Conservation (phyloP, 2,113 vertebrate genomes). For the Cyprichromis sp. region DNA sequence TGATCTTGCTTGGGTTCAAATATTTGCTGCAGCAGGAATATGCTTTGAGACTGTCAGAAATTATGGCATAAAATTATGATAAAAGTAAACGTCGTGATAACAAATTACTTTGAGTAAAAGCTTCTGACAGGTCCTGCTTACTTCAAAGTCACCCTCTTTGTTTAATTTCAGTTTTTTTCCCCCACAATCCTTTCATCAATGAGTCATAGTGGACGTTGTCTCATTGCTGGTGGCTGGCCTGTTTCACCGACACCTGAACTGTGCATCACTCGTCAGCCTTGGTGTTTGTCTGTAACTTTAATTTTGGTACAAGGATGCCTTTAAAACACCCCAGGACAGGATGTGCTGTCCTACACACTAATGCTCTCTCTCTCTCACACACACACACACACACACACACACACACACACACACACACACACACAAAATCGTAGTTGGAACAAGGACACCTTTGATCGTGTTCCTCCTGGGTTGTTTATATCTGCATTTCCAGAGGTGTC, state of each 20-base stretch:
- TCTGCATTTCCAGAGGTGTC: background rate
- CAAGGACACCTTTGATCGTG: background rate
- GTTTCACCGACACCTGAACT: background rate
- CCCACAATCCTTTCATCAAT: background rate
- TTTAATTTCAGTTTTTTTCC: background rate
- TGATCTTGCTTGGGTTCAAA: background rate
- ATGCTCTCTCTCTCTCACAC: background rate
- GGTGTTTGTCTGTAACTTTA: background rate
- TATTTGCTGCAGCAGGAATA: background rate
- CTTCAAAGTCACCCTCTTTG: slow-evolving; percentile 17
- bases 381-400: no score
- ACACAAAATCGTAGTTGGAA: background rate
- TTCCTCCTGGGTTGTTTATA: background rate
- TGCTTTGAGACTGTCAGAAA: background rate
- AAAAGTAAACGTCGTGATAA: background rate
- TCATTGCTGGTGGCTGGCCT: background rate
- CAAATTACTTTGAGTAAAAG: background rate
- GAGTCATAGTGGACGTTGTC: background rate
- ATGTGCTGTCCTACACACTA: background rate
- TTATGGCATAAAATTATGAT: background rate
- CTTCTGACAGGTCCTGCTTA: background rate
- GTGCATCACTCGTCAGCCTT: background rate
- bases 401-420: background rate
- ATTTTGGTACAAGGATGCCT: background rate
- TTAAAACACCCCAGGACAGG: background rate